phyloP scores from a whole-genome alignment of 2,113 vertebrate genomes.

The Thunnus thynnus region DNA sequence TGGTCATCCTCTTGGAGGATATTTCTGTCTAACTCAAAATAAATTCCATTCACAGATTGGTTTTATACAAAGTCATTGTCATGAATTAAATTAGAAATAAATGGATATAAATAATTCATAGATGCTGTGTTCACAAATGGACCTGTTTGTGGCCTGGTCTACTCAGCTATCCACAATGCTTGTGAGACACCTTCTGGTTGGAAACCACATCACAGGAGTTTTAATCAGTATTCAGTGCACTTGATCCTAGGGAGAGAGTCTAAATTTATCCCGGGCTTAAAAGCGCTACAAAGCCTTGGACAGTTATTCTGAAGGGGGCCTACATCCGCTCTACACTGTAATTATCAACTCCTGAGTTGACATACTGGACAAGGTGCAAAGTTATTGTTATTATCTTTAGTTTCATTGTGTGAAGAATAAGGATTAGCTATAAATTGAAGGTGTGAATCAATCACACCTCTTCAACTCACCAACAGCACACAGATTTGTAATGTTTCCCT shows the following conservation, averaged over 20 bases:
- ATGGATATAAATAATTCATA: background rate
- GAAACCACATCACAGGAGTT: background rate
- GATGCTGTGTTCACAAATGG: background rate
- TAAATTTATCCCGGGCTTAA: constrained; percentile 30
- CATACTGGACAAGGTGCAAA: constrained; percentile 30
- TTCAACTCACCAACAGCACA: constrained; percentile 81
- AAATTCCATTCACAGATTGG: background rate
- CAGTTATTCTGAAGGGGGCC: constrained; percentile 18
- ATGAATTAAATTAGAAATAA: background rate
- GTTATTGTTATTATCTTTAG: constrained; percentile 28
- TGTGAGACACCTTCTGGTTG: constrained; percentile 55
- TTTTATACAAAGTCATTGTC: background rate
- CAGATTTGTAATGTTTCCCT: constrained; percentile 73
- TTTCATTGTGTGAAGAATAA: constrained; percentile 56
- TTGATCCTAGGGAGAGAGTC: constrained; percentile 1
- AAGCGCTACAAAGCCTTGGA: constrained; percentile 37
- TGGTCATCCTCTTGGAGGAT: background rate
- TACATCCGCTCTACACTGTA: constrained; percentile 52
- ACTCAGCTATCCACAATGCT: background rate
- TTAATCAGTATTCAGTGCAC: constrained; percentile 23
- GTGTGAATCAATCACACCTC: constrained; percentile 59
- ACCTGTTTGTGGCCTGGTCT: background rate
- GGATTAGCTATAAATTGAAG: constrained; percentile 51
- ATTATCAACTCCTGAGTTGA: constrained; percentile 32
- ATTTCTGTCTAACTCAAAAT: background rate